Conservation (phyloP, 2,888 invertebrate species). For the Allophyes oxyacanthae region DNA sequence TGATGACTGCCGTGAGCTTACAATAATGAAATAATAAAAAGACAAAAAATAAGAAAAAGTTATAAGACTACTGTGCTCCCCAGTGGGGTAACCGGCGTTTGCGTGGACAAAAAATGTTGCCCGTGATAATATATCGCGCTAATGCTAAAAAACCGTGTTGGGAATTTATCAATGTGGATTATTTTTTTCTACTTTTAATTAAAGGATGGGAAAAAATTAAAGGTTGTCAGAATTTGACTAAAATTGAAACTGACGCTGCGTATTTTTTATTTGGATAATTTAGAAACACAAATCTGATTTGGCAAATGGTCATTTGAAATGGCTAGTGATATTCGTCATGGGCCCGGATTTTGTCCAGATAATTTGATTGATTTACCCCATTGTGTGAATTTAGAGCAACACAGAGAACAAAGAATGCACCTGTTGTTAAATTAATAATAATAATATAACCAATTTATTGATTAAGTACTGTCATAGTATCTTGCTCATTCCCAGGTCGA, state of each 20-base stretch:
- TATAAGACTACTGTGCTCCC: conserved; percentile 67
- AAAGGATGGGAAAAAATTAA: conserved; percentile 7
- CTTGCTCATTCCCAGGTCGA: background rate
- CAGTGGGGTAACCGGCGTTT: conserved; percentile 54
- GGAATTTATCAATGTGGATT: conserved; percentile 23
- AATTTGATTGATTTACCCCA: too few species aligned
- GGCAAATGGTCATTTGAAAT: too few species aligned
- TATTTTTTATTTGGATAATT: too few species aligned
- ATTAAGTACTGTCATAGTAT: too few species aligned
- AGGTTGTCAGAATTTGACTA: background rate
- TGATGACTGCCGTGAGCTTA: conserved; percentile 79
- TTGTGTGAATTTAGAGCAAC: too few species aligned
- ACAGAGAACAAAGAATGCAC: too few species aligned
- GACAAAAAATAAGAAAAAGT: conserved; percentile 66
- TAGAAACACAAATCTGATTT: too few species aligned
- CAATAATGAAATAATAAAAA: conserved; percentile 83
- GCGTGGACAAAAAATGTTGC: conserved; percentile 41
- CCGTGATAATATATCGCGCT: conserved; percentile 48
- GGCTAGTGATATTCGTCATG: too few species aligned
- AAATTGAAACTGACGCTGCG: too few species aligned
- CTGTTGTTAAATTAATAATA: too few species aligned
- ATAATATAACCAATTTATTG: too few species aligned
- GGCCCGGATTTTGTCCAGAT: too few species aligned
- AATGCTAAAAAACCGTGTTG: conserved; percentile 27
- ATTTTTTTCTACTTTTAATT: conserved; percentile 31